Evolutionary conservation across 2,797 vertebrate genomes (phyloP), one percentile per base, ranked within the genome.

Genomic region (Onychomys leucogaster): DNA sequence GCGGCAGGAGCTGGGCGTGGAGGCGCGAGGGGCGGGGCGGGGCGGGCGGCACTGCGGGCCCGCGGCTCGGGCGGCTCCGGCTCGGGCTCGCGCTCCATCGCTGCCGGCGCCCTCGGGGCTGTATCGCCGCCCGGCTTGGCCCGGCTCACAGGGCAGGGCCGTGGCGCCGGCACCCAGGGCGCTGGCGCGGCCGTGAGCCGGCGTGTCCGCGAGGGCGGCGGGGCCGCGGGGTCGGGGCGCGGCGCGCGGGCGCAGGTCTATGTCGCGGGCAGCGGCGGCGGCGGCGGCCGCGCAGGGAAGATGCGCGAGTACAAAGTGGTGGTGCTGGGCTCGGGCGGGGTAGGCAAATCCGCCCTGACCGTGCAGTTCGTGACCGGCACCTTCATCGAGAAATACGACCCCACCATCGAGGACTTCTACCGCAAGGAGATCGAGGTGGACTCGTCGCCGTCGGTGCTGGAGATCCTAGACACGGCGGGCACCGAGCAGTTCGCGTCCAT

Each of bases 281-380:
- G 91, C 89, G 98, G 97, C 92, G 96, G 95, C 96, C 89, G 97
- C 97, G 97, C 95, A 94, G 96, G 98, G 98, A 98, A 98, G 98
- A 99, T 99, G 99, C 99, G 99, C 96, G 99, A 99, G 99, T 99
- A 99, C 98, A 99, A 99, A 99, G 99, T 99, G 99, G 99, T 99
- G 99, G 99, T 99, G 97, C 99, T 99, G 98, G 99, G 99, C 98
- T 99, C 99, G 99, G 99, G 99, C 92, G 99, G 99, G 98, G 99
- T 99, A 97, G 99, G 99, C 95, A 99, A 99, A 98, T 99, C 99
- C 98, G 99, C 99, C 98, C 99, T 99, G 98, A 99, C 99, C 46
- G 99, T 99, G 98, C 99, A 99, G 99, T 99, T 99, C 92, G 99
- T 99, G 96, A 99, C 99, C 94, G 99, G 99, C 97, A 99, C 99